These are phyloP conservation scores for Danaus plexippus DNA, from an alignment of 1,140 invertebrate genomes.

Conservation along the genomic window DNA sequence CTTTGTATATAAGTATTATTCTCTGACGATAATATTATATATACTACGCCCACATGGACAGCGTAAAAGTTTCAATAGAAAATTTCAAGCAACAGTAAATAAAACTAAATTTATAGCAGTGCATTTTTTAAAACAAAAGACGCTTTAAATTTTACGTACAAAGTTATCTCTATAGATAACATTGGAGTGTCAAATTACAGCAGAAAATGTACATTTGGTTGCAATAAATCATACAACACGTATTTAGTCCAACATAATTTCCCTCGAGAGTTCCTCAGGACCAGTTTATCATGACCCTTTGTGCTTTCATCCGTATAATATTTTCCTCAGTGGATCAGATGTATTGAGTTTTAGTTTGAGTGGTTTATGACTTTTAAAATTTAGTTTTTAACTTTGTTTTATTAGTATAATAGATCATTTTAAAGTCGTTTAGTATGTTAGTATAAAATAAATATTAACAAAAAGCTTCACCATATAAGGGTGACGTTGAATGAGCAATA, in stretches of 20 bases:
- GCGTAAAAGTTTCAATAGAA: too few relatives aligned
- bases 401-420: background rate
- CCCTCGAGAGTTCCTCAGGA: constrained; percentile 10
- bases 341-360: constrained; percentile 15
- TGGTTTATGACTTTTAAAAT: constrained; percentile 5
- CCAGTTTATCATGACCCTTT: constrained; percentile 16
- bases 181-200: constrained; percentile 18
- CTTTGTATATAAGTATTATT: too few relatives aligned
- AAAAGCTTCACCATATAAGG: too few relatives aligned
- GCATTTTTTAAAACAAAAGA: too few relatives aligned
- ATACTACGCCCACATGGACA: too few relatives aligned
- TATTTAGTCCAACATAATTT: constrained; percentile 23
- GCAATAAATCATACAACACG: constrained; percentile 21
- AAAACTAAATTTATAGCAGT: too few relatives aligned
- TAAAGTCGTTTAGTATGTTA: constrained; percentile 1
- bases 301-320: constrained; percentile 14
- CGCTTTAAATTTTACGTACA: too few relatives aligned
- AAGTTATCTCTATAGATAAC: constrained; percentile 10
- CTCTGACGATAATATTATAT: too few relatives aligned
- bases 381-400: background rate
- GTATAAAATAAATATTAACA: background rate
- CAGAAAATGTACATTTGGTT: constrained; percentile 18
- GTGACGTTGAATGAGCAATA: too few relatives aligned
- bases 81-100: too few relatives aligned
- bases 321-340: constrained; percentile 8